Base-by-base conservation (phyloP, 1,140 invertebrate genomes). In the Cydia strobilella region DNA sequence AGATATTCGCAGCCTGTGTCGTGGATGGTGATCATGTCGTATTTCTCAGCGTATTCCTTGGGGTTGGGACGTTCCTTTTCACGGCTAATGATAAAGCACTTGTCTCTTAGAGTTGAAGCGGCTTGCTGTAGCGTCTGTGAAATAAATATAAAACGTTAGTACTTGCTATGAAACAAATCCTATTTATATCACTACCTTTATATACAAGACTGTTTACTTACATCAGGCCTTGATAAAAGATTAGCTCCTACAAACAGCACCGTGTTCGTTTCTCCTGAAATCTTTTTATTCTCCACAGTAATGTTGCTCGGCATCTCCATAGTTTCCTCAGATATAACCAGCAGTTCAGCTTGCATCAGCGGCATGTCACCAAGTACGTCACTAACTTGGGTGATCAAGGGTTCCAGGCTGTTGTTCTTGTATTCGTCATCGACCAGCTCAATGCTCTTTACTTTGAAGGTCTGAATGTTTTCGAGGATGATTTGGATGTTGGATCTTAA, bases 401-500 rank as follows among this genome's bases (percentile, higher is more conserved):
- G 88, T 74, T 94, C 77, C 5, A 92, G 81, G 6, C 77, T 78
- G 73, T 91, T 80, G 35, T 88, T 80, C 65, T 94, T 91, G 18
- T 94, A 93, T 79, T 94, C 92, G 9, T 92, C 89, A 72, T 95
- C 93, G 1, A 94, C 76, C 2, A 94, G 79, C 88, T 98, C 97
- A 4, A 97, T 91, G 3, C 95, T 94, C 79, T 96, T 97, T 0
- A 98, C 92, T 89, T 96, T 96, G 25, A 94, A 93, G 0, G 90
- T 92, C 27, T 94, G 86, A 35, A 94, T 86, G 88, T 98, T 98
- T 86, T 99, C 98, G 0, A 98, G 84, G 0, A 96, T 94, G 0
- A 98, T 85, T 82, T 99, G 96, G 3, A 95, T 90, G 54, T 95
- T 89, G 0, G 95, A 75, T 39, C 95, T 89, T 2, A 96, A 83